Evolutionary conservation across 2,888 invertebrate species (phyloP), one percentile per base, ranked within the genome.

Genomic region (Epirrhoe alternata): DNA sequence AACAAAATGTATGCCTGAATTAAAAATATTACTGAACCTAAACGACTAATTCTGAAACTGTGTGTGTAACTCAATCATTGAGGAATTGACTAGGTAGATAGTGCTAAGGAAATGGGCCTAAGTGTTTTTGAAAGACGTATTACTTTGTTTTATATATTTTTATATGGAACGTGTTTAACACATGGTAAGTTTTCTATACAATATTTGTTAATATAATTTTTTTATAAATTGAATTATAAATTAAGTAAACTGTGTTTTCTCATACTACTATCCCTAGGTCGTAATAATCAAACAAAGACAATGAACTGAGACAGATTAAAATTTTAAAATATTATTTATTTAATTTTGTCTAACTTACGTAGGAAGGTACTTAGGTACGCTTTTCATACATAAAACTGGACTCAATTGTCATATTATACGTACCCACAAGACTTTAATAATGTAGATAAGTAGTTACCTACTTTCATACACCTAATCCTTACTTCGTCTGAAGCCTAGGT

Each of bases 71-170:
- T 52, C 17, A 24, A 47, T 16, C 42, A 8, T 42, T 42, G 10
- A 30, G 45, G 31, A 55, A 51, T 61, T 64, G n/a, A 61, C 49
- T 49, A 61, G 58, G n/a, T n/a, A n/a, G n/a, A n/a, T 59, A 24
- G n/a, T n/a, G 51, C 6, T 24, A 49, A 53, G 53, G 61, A 52
- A 68, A 68, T 68, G 64, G 68, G 64, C 35, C 54, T 54, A 5
- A 61, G 58, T 68, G 64, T 53, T 64, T 67, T 60, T 60, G 49
- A 57, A 53, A 67, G 52, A 67, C 56, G 56, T 10, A 63, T 67
- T 51, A 10, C 55, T 64, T 67, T 67, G 51, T 0, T 64, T 56
- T 60, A 35, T 58, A 55, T 67, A 58, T 16, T 61, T 67, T 57
- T 67, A 33, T 53, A 53, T 53, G 30, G 42, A 56, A 53, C 60